Percentiles rank a stretch among this genome's conserved stretches.
Conservation (phyloP, 2,888 invertebrate species). For the Crematogaster levior region DNA sequence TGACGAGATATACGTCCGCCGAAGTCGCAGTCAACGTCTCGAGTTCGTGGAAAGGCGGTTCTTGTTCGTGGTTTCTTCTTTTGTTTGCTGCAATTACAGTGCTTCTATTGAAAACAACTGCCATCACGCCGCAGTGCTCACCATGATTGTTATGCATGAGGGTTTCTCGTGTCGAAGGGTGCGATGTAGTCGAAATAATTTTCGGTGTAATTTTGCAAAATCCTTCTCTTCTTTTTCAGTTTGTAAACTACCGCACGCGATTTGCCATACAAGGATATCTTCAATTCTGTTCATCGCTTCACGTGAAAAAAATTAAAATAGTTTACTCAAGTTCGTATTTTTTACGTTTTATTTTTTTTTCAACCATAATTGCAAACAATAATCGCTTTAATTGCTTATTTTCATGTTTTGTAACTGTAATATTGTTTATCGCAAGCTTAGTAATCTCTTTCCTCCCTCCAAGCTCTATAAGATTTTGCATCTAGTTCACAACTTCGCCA, state of each 20-base stretch:
- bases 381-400: background rate
- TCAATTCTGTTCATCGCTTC: background rate
- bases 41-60: slow-evolving; percentile 25
- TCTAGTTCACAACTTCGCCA: slow-evolving; percentile 42
- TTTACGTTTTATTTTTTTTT: background rate
- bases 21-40: slow-evolving; percentile 46
- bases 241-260: background rate
- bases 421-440: background rate
- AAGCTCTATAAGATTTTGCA: slow-evolving; percentile 20
- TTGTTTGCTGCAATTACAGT: slow-evolving; percentile 76
- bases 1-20: slow-evolving; percentile 34
- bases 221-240: background rate
- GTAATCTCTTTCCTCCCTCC: background rate
- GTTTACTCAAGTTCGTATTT: background rate
- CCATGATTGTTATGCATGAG: slow-evolving; percentile 71
- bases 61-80: slow-evolving; percentile 67
- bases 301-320: background rate
- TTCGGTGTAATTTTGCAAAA: slow-evolving; percentile 19
- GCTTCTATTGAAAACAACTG: slow-evolving; percentile 73
- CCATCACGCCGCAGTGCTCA: slow-evolving; percentile 5
- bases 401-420: background rate
- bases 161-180: slow-evolving; percentile 68
- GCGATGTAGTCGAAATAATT: slow-evolving; percentile 47
- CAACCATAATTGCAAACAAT: background rate
- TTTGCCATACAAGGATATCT: background rate